A percentile compares a stretch with the other conserved stretches of the same genome.
Evolutionary conservation across 2,888 invertebrate species (phyloP).

Genomic region (Smittia sp.): DNA sequence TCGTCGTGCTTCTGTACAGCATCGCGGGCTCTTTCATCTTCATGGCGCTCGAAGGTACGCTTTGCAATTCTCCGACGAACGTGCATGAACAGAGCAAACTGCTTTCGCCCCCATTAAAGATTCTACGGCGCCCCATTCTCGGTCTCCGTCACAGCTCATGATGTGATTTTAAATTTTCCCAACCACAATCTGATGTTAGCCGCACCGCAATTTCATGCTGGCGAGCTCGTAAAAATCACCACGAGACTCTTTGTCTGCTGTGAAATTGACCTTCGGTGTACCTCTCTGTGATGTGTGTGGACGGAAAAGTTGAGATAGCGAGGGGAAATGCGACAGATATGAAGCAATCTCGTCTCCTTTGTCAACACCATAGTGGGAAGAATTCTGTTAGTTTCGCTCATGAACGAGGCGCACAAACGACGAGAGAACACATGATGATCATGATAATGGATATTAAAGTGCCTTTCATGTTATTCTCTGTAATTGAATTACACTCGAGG

Average conservation of each 20-base stretch:
- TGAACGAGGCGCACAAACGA: not conserved
- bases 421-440: conserved; percentile 16
- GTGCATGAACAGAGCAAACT: not conserved
- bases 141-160: not conserved
- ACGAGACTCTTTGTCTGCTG: conserved; percentile 10
- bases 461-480: not conserved
- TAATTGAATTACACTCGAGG: conserved; percentile 17
- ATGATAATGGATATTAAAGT: conserved; percentile 31
- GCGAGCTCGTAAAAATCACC: not conserved
- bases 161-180: not conserved
- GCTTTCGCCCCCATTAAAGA: not conserved
- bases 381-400: not conserved
- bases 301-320: not conserved
- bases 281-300: not conserved
- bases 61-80: no score
- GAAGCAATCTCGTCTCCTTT: not conserved
- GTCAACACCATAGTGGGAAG: not conserved
- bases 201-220: conserved; percentile 7
- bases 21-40: conserved; percentile 79
- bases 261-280: not conserved
- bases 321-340: not conserved
- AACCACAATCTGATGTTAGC: not conserved
- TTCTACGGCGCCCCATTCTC: no score
- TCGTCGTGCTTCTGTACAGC: conserved; percentile 75
- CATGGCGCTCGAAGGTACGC: conserved; percentile 72